phyloP scores from a whole-genome alignment of 2,113 vertebrate genomes.

The Sciurus niger region DNA sequence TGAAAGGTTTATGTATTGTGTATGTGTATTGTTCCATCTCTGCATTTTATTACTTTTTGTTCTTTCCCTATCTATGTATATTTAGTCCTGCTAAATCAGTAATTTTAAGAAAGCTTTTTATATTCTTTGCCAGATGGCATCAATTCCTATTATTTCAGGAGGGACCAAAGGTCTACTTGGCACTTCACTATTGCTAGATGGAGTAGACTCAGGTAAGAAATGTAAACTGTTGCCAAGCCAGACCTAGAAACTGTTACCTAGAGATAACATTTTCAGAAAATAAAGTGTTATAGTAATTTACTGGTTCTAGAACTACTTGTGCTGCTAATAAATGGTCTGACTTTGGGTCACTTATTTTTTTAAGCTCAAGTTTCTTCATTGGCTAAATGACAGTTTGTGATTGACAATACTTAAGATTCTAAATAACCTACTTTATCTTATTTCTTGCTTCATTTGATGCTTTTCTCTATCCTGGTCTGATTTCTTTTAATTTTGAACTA shows the following conservation, averaged over 20 bases:
- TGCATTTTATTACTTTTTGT: neutral
- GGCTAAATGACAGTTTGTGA: neutral
- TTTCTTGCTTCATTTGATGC: neutral
- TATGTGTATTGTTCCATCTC: neutral
- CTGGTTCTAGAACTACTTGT: neutral
- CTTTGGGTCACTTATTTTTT: neutral
- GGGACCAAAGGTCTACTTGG: conserved; percentile 84
- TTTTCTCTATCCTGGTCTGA: conserved; percentile 7
- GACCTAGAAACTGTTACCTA: neutral
- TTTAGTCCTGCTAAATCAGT: neutral
- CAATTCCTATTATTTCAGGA: conserved; percentile 85
- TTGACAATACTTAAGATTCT: neutral
- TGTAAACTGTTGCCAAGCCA: neutral
- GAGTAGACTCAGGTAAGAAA: conserved; percentile 91
- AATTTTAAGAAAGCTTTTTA: conserved; percentile 13
- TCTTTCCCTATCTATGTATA: neutral
- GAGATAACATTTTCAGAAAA: neutral
- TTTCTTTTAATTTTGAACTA: conserved; percentile 1
- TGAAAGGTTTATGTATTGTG: conserved; percentile 9
- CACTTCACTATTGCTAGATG: conserved; percentile 87
- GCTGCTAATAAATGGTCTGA: neutral
- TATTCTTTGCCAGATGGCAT: conserved; percentile 83
- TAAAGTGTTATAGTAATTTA: neutral
- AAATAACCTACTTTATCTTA: neutral
- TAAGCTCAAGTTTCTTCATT: neutral